A percentile compares a stretch with the other conserved stretches of the same genome.
Conservation (phyloP, 2,113 vertebrate genomes). For the Trematomus loennbergii region DNA sequence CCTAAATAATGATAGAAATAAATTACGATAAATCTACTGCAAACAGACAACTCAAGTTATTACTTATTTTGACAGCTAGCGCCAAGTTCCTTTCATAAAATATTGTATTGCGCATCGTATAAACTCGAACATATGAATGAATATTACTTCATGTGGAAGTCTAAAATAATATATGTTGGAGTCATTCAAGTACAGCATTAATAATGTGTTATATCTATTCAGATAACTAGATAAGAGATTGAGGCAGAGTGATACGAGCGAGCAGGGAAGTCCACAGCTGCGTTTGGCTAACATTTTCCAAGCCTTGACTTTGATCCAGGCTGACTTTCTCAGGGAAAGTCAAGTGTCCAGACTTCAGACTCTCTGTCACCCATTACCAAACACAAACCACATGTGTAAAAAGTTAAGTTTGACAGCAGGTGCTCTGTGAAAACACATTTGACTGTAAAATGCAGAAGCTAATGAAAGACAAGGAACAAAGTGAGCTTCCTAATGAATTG, state of each 20-base stretch:
- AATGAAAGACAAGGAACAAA: constrained; percentile 13
- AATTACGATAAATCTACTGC: no score
- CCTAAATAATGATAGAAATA: no score
- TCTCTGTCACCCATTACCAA: constrained; percentile 7
- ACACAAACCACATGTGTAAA: neutral
- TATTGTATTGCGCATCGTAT: no score
- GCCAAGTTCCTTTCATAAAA: no score
- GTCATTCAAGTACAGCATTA: neutral
- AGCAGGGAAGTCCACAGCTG: constrained; percentile 22
- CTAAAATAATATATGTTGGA: neutral
- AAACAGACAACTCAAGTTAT: no score
- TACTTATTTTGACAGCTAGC: no score
- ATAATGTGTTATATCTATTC: neutral
- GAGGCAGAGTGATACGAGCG: constrained; percentile 9
- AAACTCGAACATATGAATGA: neutral
- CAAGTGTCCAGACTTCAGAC: constrained; percentile 17
- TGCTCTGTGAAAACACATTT: neutral
- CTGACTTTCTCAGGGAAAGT: constrained; percentile 37
- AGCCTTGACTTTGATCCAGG: constrained; percentile 37
- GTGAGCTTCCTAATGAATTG: neutral
- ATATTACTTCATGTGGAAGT: neutral
- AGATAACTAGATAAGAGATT: neutral
- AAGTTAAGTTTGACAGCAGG: neutral
- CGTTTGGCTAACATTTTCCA: constrained; percentile 24
- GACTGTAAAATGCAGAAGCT: constrained; percentile 29